phyloP scores from a whole-genome alignment of 2,797 vertebrate species.

The Pelochelys cantorii region DNA sequence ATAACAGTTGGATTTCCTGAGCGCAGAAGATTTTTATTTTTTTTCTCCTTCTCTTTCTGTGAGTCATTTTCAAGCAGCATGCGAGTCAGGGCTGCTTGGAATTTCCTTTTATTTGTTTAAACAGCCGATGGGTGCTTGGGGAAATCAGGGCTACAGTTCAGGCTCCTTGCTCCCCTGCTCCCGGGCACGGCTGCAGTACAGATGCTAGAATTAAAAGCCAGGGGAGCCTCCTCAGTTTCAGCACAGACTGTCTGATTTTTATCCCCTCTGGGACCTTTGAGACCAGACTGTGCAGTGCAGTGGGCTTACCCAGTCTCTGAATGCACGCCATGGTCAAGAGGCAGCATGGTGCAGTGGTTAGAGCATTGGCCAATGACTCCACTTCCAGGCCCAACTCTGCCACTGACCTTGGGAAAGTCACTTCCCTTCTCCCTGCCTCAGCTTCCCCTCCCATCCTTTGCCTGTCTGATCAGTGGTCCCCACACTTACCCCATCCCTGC shows the following conservation, averaged over 20 bases:
- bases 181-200: neutral
- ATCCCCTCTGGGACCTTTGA: neutral
- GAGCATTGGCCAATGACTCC: neutral
- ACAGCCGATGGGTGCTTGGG: neutral
- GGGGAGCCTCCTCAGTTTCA: neutral
- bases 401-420: neutral
- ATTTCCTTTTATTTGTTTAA: neutral
- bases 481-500: too few species aligned
- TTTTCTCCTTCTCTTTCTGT: neutral
- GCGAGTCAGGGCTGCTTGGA: neutral
- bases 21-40: neutral
- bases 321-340: neutral
- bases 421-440: neutral
- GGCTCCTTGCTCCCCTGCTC: neutral
- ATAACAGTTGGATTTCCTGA: neutral
- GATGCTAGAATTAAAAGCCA: neutral
- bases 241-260: accelerated
- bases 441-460: neutral
- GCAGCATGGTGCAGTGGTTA: neutral
- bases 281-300: neutral
- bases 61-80: neutral
- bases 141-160: neutral
- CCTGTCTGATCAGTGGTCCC: neutral
- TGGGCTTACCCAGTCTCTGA: neutral
- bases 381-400: neutral